phyloP scores from a whole-genome alignment of 1,140 invertebrate species.

The Maconellicoccus hirsutus region DNA sequence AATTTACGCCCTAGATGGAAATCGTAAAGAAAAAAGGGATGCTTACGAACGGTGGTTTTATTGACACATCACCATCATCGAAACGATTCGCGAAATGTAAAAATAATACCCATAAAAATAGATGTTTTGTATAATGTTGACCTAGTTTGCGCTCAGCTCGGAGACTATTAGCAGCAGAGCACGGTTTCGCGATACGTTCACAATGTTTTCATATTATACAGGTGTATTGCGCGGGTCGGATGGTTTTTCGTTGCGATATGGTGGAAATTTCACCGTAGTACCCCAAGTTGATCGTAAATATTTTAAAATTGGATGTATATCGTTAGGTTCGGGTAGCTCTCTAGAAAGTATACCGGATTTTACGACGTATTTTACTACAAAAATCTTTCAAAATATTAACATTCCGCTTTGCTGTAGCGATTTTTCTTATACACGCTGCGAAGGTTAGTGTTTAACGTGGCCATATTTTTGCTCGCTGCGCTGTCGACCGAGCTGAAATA shows the following conservation, averaged over 20 bases:
- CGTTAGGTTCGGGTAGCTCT: neutral
- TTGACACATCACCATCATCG: too few species aligned
- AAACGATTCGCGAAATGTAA: neutral
- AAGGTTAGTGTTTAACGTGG: neutral
- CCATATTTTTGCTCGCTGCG: too few species aligned
- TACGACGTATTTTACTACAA: neutral
- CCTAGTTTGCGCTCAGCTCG: neutral
- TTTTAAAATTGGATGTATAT: slow-evolving; percentile 6
- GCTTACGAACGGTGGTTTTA: too few species aligned
- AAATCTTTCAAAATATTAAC: slow-evolving; percentile 10
- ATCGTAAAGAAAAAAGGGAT: too few species aligned
- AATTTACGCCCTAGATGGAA: too few species aligned
- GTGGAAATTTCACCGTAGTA: neutral
- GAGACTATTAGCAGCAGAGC: neutral
- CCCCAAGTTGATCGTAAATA: slow-evolving; percentile 8
- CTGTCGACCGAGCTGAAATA: neutral
- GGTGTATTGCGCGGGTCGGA: neutral
- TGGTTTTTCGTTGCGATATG: too few species aligned
- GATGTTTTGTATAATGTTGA: slow-evolving; percentile 5
- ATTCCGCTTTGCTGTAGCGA: neutral
- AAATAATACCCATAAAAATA: slow-evolving; percentile 1
- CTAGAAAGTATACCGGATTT: neutral
- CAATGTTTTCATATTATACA: neutral
- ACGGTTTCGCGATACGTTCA: neutral
- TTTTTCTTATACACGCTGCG: neutral